Base-by-base conservation (phyloP, 2,113 vertebrate genomes). In the Mionectes macconnelli region DNA sequence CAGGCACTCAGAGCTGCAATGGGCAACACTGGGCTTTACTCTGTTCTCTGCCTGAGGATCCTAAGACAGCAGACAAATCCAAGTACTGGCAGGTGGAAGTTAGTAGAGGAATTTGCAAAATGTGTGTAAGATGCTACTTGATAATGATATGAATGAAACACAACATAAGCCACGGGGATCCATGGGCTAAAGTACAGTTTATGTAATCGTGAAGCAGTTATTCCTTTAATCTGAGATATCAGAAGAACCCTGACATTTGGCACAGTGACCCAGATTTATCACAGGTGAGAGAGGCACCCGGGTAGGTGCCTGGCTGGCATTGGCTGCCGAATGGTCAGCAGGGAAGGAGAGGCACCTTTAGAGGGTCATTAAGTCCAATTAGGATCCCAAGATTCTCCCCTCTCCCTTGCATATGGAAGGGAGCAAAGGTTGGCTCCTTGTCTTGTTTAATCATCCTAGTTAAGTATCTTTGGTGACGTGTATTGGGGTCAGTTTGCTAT, bases 221-320 rank as follows among this genome's bases (percentile, higher is more conserved):
- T 23, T 90, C 74, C 92, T 91, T 94, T 93, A 70, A 80, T 87
- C 92, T 70, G 89, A 72, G 67, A 5, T 94, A 94, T 67, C 83
- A 80, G 87, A 74, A 90, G 89, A 95, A 52, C 87, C 84, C 79
- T 96, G 94, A 95, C 94, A 49, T 93, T 93, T 94, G 89, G 69
- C 92, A 96, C 91, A 95, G 91, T 97, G 91, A 96, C 95, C 95
- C 95, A 96, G 86, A 95, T 96, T 89, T 95, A 91, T 94, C 22
- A 0, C 27, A 63, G 80, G 27, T 63, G 57, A 93, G 86, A 73
- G 90, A 96, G 83, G 73, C 86, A 64, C 47, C 49, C 2, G 0
- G 56, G 31, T 27, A 47, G 73, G 76, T 90, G 93, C 76, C 31
- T 72, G 83, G 21, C 86, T 92, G 80, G 80, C 93, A 95, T 92